Conservation (phyloP, 2,113 vertebrate genomes). For the Entomyzon cyanotis region DNA sequence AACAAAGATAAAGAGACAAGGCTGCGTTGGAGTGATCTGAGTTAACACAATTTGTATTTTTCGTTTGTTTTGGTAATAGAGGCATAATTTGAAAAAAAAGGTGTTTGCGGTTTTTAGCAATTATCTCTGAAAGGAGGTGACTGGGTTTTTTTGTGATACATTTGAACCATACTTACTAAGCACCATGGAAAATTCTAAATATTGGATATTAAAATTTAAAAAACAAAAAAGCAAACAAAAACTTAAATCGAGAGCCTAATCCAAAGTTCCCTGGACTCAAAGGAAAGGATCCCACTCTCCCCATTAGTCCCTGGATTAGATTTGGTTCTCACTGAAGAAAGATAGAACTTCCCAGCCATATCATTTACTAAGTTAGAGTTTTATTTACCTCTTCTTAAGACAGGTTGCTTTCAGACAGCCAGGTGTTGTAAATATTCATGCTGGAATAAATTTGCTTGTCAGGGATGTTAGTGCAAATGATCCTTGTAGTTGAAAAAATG, state of each 20-base stretch:
- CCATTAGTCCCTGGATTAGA: neutral
- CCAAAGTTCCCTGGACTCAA: neutral
- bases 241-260: neutral
- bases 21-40: neutral
- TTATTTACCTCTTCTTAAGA: neutral
- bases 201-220: neutral
- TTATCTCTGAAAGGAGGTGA: neutral
- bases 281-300: neutral
- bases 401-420: neutral
- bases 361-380: neutral
- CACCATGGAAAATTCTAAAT: neutral
- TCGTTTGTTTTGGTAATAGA: neutral
- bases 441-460: neutral
- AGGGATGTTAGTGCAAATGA: neutral
- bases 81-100: rapidly evolving
- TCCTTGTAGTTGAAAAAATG: neutral
- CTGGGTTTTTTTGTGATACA: rapidly evolving
- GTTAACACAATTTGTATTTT: neutral
- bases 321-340: neutral
- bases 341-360: neutral
- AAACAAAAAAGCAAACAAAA: too few relatives aligned
- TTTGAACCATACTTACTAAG: neutral
- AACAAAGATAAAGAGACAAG: neutral
- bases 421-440: neutral
- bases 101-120: neutral